Base-by-base conservation (phyloP, 30 jellyfish, hydroid and myxozoan species). In the Mastigias papua region DNA sequence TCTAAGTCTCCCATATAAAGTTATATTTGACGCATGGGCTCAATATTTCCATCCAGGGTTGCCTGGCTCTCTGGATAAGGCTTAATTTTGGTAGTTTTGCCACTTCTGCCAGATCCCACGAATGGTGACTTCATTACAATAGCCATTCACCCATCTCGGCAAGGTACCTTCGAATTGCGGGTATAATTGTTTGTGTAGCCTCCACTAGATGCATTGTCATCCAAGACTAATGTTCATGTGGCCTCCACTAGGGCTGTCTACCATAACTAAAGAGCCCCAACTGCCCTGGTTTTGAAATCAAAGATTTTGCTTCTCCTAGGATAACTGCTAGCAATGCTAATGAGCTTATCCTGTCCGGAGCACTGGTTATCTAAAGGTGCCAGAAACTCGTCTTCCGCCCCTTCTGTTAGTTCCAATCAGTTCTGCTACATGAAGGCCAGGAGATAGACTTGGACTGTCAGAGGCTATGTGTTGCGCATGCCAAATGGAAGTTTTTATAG, bases 241-340 rank as follows among this genome's bases (percentile, higher is more conserved):
- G 30, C 83, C 51, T 29, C 84, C 86, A 74, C 86, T 78, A 78
- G 89, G 33, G 29, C 17, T 3, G 7, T 27, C 72, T 60, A 8
- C 34, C 31, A 42, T 4, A 78, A 35, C 87, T 80, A 46, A 60
- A 80, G 86, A 64, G 90, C 70, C 68, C 86, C 89, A 64, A 34
- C 92, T 62, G 76, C 88, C 92, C 92, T 51, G 79, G 89, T 60
- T 79, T 79, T 79, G 67, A 60, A 79, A 79, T 79, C 80, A 58
- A 83, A 62, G 89, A 51, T 79, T 79, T 73, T 79, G 83, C 89
- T 79, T 79, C 89, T 79, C 83, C 89, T 79, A 54, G 69, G 66
- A 19, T 11, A 34, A 37, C 89, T 17, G 29, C 80, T 51, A 34
- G 76, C 89, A 60, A 60, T 26, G 69, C 34, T 79, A 5, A 57